Evolutionary conservation across 1,140 invertebrate species (phyloP).

Genomic region (Zophobas atratus): DNA sequence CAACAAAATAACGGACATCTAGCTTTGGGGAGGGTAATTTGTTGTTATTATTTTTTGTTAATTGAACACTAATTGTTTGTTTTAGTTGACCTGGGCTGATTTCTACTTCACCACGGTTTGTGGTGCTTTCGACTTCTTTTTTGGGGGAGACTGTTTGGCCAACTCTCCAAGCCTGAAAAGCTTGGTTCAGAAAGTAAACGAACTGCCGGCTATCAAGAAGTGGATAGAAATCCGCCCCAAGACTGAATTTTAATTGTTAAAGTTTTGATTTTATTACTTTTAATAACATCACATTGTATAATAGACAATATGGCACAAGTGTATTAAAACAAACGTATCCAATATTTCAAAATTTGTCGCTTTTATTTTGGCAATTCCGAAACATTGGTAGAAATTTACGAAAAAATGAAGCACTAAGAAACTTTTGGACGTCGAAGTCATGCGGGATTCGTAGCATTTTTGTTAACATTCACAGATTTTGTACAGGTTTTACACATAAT

Average conservation of each 20-base stretch:
- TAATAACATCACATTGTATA: too few relatives aligned
- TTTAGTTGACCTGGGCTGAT: conserved; percentile 73
- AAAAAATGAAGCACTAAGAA: too few relatives aligned
- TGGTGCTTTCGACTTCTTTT: conserved; percentile 53
- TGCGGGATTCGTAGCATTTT: too few relatives aligned
- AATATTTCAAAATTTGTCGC: too few relatives aligned
- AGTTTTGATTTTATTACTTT: too few relatives aligned
- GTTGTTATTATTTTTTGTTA: neutral
- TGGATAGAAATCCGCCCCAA: conserved; percentile 64
- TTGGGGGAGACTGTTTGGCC: conserved; percentile 52
- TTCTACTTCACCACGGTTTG: conserved; percentile 58
- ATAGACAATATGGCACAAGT: too few relatives aligned
- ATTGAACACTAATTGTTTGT: neutral
- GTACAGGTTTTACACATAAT: too few relatives aligned
- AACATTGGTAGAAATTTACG: too few relatives aligned
- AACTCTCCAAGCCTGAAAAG: conserved; percentile 59
- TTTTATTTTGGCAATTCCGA: too few relatives aligned
- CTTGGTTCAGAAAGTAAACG: conserved; percentile 62
- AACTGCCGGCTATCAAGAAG: conserved; percentile 63
- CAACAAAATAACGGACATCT: conserved; percentile 65
- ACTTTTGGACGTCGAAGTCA: too few relatives aligned
- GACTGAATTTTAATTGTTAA: conserved; percentile 62
- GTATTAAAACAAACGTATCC: too few relatives aligned
- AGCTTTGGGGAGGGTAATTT: conserved; percentile 64
- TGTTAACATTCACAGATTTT: too few relatives aligned